phyloP scores from a whole-genome alignment of 2,888 invertebrate species.

The Napeogenes sylphis region DNA sequence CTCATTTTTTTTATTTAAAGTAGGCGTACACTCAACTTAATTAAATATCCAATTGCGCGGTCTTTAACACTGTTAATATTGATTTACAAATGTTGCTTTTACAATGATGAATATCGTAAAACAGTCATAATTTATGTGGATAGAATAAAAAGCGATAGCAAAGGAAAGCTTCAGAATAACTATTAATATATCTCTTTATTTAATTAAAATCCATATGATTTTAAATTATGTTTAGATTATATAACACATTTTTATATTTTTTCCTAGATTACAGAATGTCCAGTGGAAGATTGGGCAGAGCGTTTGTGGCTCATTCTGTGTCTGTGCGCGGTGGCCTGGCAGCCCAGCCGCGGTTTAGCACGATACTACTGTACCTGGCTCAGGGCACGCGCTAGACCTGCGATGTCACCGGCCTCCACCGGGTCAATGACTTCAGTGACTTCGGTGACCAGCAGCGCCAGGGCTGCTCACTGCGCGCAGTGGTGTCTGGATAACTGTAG shows the following conservation, averaged over 20 bases:
- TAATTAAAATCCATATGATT: too few species aligned
- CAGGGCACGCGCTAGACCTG: constrained; percentile 49
- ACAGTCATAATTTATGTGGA: too few species aligned
- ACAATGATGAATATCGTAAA: too few species aligned
- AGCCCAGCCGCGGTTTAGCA: constrained; percentile 89
- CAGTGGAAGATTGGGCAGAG: constrained; percentile 88
- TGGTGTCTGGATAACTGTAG: constrained; percentile 96
- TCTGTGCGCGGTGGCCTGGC: constrained; percentile 93
- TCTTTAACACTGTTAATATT: too few species aligned
- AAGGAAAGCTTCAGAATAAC: too few species aligned
- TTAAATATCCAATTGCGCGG: too few species aligned
- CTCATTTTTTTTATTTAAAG: neutral
- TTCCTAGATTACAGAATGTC: constrained; percentile 86
- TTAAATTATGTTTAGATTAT: too few species aligned
- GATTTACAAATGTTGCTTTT: too few species aligned
- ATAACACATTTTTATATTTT: neutral
- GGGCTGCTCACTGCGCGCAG: constrained; percentile 88
- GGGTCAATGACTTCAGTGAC: constrained; percentile 33
- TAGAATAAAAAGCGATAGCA: too few species aligned
- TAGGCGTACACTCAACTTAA: too few species aligned
- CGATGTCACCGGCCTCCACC: constrained; percentile 35
- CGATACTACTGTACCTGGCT: constrained; percentile 84
- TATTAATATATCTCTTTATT: too few species aligned
- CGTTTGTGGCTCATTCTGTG: constrained; percentile 93
- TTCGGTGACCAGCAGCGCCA: constrained; percentile 37